A percentile compares a stretch with the other conserved stretches of the same genome.
Evolutionary conservation across 2,113 vertebrate species (phyloP).

Genomic region (Heloderma charlesbogerti): DNA sequence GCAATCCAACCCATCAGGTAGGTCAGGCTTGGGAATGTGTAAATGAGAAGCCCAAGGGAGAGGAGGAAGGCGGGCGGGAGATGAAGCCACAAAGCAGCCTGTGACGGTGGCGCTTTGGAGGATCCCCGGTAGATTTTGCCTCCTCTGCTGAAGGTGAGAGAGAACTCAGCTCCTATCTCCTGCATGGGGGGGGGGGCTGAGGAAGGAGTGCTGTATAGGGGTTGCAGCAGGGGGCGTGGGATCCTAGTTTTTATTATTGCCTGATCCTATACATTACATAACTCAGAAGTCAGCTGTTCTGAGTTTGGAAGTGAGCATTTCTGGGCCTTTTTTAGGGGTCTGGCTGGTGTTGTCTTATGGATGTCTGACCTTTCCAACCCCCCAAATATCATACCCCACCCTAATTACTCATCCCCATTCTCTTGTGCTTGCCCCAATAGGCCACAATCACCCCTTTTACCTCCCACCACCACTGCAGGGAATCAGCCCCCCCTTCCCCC

Average conservation of each 20-base stretch:
- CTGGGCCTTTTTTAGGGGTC: background rate
- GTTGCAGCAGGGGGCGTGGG: background rate
- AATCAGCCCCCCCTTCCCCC: too few relatives aligned
- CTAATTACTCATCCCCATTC: background rate
- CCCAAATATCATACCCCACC: background rate
- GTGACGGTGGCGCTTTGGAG: accelerated
- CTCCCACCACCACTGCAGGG: too few relatives aligned
- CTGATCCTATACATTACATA: background rate
- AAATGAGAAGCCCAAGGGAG: background rate
- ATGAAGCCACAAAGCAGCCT: too few relatives aligned
- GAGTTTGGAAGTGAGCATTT: background rate
- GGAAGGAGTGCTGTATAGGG: background rate
- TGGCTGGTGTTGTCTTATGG: background rate
- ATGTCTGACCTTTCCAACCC: too few relatives aligned
- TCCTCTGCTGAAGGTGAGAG: slow-evolving; percentile 6
- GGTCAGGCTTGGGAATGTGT: background rate
- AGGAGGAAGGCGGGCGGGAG: too few relatives aligned
- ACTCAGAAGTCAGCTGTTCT: background rate
- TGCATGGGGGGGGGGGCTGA: background rate
- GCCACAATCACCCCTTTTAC: too few relatives aligned
- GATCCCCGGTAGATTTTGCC: too few relatives aligned
- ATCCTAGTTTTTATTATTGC: background rate
- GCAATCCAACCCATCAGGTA: background rate
- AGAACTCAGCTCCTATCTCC: background rate
- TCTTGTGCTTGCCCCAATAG: too few relatives aligned